These are phyloP conservation scores for Anhinga rufa DNA, from an alignment of 2,113 vertebrate species.

Conservation along the genomic window DNA sequence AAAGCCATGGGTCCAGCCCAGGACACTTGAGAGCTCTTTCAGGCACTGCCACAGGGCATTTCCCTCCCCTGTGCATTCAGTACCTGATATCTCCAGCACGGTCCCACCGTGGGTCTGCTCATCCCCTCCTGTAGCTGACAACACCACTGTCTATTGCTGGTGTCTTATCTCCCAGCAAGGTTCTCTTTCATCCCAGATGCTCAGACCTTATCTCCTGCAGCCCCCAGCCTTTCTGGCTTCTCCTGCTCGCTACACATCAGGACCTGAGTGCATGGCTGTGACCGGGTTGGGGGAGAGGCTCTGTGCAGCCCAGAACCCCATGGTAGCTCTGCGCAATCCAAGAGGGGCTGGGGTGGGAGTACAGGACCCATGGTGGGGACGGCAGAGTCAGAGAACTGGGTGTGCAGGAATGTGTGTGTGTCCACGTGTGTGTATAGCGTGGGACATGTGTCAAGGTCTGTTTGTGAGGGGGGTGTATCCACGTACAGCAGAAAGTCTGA, in stretches of 20 bases:
- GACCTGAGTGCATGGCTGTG: accelerated
- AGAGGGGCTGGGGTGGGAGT: background rate
- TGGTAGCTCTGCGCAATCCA: accelerated
- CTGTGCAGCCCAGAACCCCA: background rate
- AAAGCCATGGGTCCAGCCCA: background rate
- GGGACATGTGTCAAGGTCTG: accelerated
- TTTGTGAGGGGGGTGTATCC: accelerated
- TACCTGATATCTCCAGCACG: accelerated
- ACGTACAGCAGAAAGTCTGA: accelerated
- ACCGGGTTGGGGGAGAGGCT: accelerated
- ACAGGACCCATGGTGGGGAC: accelerated
- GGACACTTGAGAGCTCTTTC: background rate
- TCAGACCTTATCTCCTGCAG: background rate
- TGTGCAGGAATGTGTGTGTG: accelerated
- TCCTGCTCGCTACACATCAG: background rate
- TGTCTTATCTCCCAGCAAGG: background rate
- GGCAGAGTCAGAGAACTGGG: background rate
- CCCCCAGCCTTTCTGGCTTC: background rate
- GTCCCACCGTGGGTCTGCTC: background rate
- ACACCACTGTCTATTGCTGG: accelerated
- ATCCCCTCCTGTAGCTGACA: background rate
- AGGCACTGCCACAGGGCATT: background rate
- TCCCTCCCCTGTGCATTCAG: background rate
- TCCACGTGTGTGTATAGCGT: accelerated
- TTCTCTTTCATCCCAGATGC: background rate